These are phyloP conservation scores for Pogonophryne albipinna DNA, from an alignment of 2,797 vertebrate genomes.

Conservation along the genomic window DNA sequence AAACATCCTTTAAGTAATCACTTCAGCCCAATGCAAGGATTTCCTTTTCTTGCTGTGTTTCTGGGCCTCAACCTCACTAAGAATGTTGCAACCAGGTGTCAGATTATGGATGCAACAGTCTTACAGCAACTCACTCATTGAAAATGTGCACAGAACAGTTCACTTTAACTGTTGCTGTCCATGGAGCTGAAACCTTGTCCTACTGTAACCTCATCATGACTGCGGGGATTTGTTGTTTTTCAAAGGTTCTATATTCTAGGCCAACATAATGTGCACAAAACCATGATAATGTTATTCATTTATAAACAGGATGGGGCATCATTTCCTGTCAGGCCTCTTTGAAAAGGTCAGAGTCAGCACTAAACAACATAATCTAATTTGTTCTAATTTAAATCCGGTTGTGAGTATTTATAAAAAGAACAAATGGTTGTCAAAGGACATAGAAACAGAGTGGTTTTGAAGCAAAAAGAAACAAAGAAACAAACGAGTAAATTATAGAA, in stretches of 20 bases:
- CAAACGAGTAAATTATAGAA: neutral
- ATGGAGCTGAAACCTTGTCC: conserved; percentile 25
- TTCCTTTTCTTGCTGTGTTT: too few species aligned
- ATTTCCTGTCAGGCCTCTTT: neutral
- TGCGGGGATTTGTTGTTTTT: neutral
- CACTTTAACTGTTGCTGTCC: conserved; percentile 25
- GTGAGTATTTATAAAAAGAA: neutral
- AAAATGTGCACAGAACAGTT: neutral
- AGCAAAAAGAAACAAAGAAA: neutral
- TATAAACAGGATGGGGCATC: neutral
- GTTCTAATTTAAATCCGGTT: neutral
- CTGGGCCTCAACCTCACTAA: too few species aligned
- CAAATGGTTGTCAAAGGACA: conserved; percentile 11
- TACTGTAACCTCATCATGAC: too few species aligned
- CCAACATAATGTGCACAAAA: neutral
- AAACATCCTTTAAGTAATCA: too few species aligned
- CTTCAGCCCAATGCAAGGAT: too few species aligned
- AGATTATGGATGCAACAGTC: too few species aligned
- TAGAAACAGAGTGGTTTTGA: neutral
- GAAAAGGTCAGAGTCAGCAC: conserved; percentile 1
- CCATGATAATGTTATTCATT: neutral
- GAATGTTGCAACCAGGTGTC: too few species aligned
- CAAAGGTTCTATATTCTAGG: too few species aligned
- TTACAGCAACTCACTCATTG: neutral
- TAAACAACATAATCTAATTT: neutral